Conservation (phyloP, 2,113 vertebrate species). For the Pseudolaguvia tuberculata region DNA sequence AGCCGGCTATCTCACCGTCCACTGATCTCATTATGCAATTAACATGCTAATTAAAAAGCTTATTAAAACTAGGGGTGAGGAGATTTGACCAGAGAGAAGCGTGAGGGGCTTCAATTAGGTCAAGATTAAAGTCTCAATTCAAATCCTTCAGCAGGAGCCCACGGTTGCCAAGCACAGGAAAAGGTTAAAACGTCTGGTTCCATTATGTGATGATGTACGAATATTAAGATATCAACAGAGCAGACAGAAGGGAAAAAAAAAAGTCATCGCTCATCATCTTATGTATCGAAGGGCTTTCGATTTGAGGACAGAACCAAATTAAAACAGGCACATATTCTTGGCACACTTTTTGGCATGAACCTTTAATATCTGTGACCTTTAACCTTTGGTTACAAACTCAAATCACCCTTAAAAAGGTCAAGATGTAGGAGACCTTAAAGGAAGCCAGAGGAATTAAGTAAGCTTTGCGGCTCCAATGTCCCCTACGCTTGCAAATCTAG, state of each 20-base stretch:
- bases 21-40: conserved; percentile 73
- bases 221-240: conserved; percentile 31
- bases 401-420: background rate
- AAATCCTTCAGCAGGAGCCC: background rate
- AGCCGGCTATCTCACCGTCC: conserved; percentile 61
- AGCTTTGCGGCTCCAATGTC: conserved; percentile 32
- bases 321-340: background rate
- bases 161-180: conserved; percentile 10
- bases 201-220: conserved; percentile 24
- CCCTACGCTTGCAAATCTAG: conserved; percentile 47
- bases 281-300: background rate
- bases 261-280: conserved; percentile 4
- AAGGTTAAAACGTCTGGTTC: conserved; percentile 17
- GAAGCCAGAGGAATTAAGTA: conserved; percentile 41
- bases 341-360: background rate
- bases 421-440: background rate
- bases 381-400: background rate
- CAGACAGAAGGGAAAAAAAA: background rate
- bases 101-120: conserved; percentile 71
- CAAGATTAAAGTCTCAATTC: conserved; percentile 54
- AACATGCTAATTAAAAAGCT: conserved; percentile 78
- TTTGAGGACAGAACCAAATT: background rate
- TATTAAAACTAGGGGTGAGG: conserved; percentile 71
- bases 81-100: conserved; percentile 65
- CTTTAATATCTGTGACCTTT: conserved; percentile 22